Conservation (phyloP, 2,888 invertebrate genomes). For the Timema cristinae region DNA sequence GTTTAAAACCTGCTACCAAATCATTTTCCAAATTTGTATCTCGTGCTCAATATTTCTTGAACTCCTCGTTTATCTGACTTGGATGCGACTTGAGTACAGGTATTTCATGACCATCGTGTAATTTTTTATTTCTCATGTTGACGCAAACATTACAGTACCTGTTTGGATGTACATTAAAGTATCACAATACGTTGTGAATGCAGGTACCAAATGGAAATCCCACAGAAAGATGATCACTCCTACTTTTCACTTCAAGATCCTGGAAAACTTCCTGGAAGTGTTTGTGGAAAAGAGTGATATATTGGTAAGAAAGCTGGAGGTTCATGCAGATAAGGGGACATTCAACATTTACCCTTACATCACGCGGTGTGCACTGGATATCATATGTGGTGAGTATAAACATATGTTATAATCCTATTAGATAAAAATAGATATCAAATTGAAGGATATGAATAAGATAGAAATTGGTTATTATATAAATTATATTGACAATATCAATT, state of each 20-base stretch:
- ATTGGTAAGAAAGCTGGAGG: constrained; percentile 63
- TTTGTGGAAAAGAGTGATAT: constrained; percentile 46
- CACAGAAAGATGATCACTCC: constrained; percentile 49
- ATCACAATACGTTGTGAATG: no score
- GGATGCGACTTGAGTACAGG: no score
- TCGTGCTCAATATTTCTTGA: no score
- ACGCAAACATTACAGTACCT: background rate
- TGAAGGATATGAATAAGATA: no score
- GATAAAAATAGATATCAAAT: no score
- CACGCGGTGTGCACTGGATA: constrained; percentile 66
- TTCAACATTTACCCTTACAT: constrained; percentile 81
- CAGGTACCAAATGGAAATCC: constrained; percentile 46
- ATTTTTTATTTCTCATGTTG: no score
- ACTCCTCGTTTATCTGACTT: no score
- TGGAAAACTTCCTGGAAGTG: constrained; percentile 48
- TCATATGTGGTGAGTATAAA: constrained; percentile 45
- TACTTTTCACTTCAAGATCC: constrained; percentile 51
- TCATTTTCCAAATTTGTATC: no score
- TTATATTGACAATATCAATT: no score
- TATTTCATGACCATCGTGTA: no score
- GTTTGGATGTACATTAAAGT: background rate
- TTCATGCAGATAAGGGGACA: constrained; percentile 48
- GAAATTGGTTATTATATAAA: no score
- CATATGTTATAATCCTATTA: background rate
- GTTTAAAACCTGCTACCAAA: no score